Conservation (phyloP, 64 coral and sea anemone genomes). For the Dendrophyllia cribrosa region DNA sequence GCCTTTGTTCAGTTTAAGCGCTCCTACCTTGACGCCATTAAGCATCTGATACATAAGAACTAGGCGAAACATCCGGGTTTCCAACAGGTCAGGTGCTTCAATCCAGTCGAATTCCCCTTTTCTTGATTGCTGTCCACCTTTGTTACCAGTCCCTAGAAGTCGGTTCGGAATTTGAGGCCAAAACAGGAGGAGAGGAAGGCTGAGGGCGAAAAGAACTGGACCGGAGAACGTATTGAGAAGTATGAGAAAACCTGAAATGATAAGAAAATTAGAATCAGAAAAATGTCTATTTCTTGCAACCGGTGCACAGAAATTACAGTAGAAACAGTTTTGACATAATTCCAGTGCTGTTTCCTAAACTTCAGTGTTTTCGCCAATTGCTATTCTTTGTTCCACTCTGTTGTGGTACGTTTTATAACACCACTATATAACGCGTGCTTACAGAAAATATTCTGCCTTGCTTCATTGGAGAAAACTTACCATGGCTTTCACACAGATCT, state of each 20-base stretch:
- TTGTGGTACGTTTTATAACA: too few relatives aligned
- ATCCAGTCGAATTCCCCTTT: conserved; percentile 64
- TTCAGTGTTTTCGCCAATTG: too few relatives aligned
- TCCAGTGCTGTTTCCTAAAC: too few relatives aligned
- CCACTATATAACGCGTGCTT: too few relatives aligned
- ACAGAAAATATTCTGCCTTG: too few relatives aligned
- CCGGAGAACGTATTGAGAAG: conserved; percentile 92
- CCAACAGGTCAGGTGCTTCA: conserved; percentile 33
- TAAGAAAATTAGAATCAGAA: background rate
- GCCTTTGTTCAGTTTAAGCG: too few relatives aligned
- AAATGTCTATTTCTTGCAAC: too few relatives aligned
- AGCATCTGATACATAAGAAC: conserved; percentile 36
- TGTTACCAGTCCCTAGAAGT: conserved; percentile 45
- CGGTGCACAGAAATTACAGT: background rate
- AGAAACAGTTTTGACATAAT: background rate
- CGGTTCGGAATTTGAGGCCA: conserved; percentile 85
- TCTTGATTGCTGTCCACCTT: conserved; percentile 23
- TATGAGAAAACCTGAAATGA: conserved; percentile 84
- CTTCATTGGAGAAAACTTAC: background rate
- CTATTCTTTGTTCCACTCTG: too few relatives aligned
- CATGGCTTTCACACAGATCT: conserved; percentile 16
- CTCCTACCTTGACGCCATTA: conserved; percentile 49
- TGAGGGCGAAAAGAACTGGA: conserved; percentile 77
- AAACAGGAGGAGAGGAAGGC: conserved; percentile 84
- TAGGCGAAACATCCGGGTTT: conserved; percentile 47